Conservation (phyloP, 2,888 invertebrate genomes). For the Ashinkailepas kermadecensis region DNA sequence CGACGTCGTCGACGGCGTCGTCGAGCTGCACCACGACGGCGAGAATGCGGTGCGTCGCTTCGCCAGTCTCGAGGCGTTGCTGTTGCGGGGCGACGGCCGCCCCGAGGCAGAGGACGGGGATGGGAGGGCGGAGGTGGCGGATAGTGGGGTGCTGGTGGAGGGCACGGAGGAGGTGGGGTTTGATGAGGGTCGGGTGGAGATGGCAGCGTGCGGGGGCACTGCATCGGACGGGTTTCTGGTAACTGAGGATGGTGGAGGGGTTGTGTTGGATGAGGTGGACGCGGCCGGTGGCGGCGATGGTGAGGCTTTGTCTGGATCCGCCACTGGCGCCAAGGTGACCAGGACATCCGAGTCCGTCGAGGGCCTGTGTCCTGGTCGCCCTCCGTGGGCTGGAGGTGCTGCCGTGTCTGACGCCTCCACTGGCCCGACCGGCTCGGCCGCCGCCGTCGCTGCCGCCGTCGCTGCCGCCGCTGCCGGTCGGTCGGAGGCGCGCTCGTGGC, state of each 20-base stretch:
- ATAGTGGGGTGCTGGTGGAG: background rate
- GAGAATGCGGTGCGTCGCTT: background rate
- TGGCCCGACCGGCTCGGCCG: background rate
- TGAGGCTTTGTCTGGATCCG: background rate
- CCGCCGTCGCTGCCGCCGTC: background rate
- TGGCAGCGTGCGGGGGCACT: too few relatives aligned
- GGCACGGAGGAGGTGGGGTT: background rate
- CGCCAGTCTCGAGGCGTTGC: constrained; percentile 11
- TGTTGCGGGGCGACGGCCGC: background rate
- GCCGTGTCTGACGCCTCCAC: background rate
- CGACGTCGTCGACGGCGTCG: constrained; percentile 9
- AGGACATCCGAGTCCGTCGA: too few relatives aligned
- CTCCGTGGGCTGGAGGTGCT: background rate
- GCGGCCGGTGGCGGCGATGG: background rate
- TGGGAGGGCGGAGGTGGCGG: background rate
- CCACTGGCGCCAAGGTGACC: background rate
- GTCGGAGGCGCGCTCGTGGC: background rate
- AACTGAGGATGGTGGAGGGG: too few relatives aligned
- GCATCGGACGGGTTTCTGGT: too few relatives aligned
- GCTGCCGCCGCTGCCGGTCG: too few relatives aligned
- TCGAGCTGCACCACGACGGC: constrained; percentile 1
- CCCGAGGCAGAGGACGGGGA: background rate
- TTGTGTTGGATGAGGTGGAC: background rate
- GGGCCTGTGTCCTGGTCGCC: too few relatives aligned
- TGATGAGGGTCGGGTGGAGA: too few relatives aligned